Base-by-base conservation (phyloP, 2,113 vertebrate genomes). In the Periophthalmus modestus region DNA sequence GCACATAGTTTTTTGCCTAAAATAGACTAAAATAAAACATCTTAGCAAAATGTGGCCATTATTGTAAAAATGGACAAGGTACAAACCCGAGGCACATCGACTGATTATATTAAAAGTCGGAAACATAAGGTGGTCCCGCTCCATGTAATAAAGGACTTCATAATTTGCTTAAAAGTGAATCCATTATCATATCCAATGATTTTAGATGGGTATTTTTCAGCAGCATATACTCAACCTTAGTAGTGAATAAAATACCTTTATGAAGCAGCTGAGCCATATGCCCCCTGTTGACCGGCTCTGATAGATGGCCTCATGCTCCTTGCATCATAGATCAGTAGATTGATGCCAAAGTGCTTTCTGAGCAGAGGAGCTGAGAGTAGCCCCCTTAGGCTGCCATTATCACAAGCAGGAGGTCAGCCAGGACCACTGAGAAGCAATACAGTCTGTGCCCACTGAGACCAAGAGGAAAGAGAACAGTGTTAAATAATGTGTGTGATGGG, bases 401-500 rank as follows among this genome's bases (percentile, higher is more conserved):
- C 52, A 57, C 61, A 71, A 62, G 19, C 18, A 72, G 75, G 34
- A 72, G 71, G 68, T 77, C 47, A 12, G 65, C 74, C 63, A 69
- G 67, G 54, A 18, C 69, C n/a, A 59, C 1, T 61, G 50, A 34
- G 19, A 4, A 72, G 78, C 46, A 73, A 85, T 71, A 71, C 48
- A 68, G 57, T 78, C 39, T 11, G 66, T 23, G 71, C 70, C 80
- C 19, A 4, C 10, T 48, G 76, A 78, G 78, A 75, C 54, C 16
- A 23, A 71, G 75, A 0, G 7, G 69, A 43, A 54, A 24, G 48
- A 48, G 43, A 77, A 66, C 36, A 39, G 43, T 33, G 34, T 80
- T 83, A 69, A 80, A 84, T 82, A 82, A 82, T 74, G 36, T 69
- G 58, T 74, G 71, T 69, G 71, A 57, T 59, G 80, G 66, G 66